Percentiles rank a stretch among this genome's conserved stretches.
phyloP scores from a whole-genome alignment of 2,113 vertebrate genomes.

The Machaerirhynchus nigripectus region DNA sequence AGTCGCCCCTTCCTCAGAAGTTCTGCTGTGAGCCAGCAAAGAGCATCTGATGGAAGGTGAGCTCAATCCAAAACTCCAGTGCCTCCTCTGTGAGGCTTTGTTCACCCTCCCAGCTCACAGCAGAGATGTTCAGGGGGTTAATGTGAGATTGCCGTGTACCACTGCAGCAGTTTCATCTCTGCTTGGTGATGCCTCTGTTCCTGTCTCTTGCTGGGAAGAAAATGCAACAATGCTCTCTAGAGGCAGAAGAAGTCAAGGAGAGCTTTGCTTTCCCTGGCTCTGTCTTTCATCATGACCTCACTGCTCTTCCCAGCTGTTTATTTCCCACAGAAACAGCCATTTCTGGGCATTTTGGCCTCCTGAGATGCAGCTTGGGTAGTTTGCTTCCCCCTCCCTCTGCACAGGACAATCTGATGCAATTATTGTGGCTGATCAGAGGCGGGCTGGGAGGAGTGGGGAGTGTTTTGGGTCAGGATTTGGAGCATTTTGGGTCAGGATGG shows the following conservation, averaged over 20 bases:
- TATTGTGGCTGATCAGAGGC: accelerated
- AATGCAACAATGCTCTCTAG: conserved; percentile 66
- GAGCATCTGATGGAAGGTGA: accelerated
- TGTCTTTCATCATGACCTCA: background rate
- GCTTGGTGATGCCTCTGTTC: background rate
- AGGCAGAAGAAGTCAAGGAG: conserved; percentile 49
- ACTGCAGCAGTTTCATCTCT: background rate
- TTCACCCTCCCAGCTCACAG: background rate
- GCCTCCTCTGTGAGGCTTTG: background rate
- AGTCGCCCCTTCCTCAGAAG: background rate
- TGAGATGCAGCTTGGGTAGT: background rate
- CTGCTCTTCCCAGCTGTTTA: background rate
- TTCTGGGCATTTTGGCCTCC: background rate
- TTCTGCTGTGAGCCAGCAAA: background rate
- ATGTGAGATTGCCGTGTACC: background rate
- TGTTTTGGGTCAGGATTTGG: background rate
- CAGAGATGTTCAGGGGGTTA: background rate
- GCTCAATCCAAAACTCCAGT: background rate
- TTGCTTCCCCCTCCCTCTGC: background rate
- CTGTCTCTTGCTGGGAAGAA: conserved; percentile 35
- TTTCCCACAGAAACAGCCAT: background rate
- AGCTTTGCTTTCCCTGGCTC: background rate
- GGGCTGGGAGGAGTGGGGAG: background rate
- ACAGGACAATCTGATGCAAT: background rate
- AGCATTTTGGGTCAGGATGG: background rate